phyloP scores from a whole-genome alignment of 2,888 invertebrate species.

The Xestia sexstrigata region DNA sequence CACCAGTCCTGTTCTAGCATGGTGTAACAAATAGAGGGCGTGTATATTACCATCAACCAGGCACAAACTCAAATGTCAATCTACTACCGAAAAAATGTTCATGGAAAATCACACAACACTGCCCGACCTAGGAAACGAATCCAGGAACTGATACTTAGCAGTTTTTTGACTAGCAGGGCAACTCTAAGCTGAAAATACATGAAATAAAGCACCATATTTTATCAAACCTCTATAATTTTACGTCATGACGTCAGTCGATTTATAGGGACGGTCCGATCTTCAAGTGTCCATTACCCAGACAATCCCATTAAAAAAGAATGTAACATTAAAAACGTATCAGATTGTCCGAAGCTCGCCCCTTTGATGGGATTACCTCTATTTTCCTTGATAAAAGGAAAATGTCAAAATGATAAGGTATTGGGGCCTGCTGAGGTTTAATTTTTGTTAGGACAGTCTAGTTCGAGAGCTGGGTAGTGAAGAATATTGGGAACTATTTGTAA shows the following conservation, averaged over 20 bases:
- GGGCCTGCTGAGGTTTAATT: slow-evolving; percentile 42
- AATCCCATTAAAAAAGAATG: slow-evolving; percentile 63
- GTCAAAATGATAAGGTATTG: slow-evolving; percentile 55
- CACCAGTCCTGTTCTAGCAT: background rate
- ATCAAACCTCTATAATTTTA: slow-evolving; percentile 19
- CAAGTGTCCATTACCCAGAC: slow-evolving; percentile 61
- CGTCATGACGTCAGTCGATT: slow-evolving; percentile 50
- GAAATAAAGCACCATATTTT: background rate
- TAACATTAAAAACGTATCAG: slow-evolving; percentile 64
- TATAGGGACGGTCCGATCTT: slow-evolving; percentile 47
- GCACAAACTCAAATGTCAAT: too few relatives aligned
- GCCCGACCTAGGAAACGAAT: background rate
- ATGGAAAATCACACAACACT: background rate
- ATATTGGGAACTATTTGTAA: slow-evolving; percentile 13
- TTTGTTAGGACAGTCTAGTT: slow-evolving; percentile 14
- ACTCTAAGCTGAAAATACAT: background rate
- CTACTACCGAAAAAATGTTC: background rate
- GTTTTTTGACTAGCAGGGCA: background rate
- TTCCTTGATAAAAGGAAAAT: slow-evolving; percentile 58
- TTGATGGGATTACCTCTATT: slow-evolving; percentile 60
- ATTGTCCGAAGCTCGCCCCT: slow-evolving; percentile 56
- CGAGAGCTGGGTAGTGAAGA: background rate
- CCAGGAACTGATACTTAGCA: background rate
- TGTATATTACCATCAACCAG: too few relatives aligned
- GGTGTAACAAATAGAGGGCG: background rate